Base-by-base conservation (phyloP, 2,797 vertebrate genomes). In the Cuculus canorus region DNA sequence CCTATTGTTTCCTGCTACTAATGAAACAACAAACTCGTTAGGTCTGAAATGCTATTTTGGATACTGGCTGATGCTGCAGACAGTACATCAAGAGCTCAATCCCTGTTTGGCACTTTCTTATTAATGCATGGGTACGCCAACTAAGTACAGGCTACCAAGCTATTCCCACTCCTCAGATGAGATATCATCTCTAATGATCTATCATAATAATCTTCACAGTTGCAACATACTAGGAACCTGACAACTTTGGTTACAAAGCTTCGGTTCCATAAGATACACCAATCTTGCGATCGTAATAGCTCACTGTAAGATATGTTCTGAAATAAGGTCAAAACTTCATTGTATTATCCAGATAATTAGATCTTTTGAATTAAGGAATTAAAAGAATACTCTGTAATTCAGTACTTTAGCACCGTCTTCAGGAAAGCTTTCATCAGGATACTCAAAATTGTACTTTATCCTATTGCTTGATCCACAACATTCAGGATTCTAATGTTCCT, bases 271-370 rank as follows among this genome's bases (percentile, higher is more conserved):
- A 56, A 65, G 47, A 32, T 13, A 33, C 65, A 13, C 65, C 60
- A 11, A 24, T 10, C 52, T 32, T 3, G 5, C 1, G 8, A 47
- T 16, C 0, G 1, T 9, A 65, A 7, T 61, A 17, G 8, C 59
- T 53, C 16, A 4, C 41, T 27, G 15, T 10, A 37, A 79, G 48
- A 0, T 5, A 13, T 0, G 7, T 17, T 32, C 50, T n/a, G 48
- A 66, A 70, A 50, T 3, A 50, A 73, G 27, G 76, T 13, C 71
- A 65, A 37, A 47, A 8, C 18, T 69, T 21, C 15, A 2, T 4
- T 16, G 33, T 39, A 43, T 68, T 65, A 21, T 24, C n/a, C 39
- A 33, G 65, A 8, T 30, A 60, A 88, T 73, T 83, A 3, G 7
- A 63, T 9, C 5, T 33, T 25, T 53, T 53, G 28, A 18, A 28